Base-by-base conservation (phyloP, 2,113 vertebrate species). In the Elanoides forficatus region DNA sequence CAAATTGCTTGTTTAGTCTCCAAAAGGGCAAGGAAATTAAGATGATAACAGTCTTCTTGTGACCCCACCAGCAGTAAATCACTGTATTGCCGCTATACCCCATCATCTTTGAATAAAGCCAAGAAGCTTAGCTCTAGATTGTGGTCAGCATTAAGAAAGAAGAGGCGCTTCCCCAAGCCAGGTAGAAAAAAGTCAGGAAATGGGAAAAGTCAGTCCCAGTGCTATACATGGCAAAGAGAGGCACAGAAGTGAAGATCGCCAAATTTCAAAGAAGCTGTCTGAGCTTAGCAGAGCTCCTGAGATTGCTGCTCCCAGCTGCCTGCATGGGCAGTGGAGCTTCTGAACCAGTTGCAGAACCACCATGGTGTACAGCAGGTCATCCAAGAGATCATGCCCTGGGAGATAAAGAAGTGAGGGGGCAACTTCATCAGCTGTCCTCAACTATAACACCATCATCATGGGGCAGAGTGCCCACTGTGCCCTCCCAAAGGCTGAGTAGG, bases 371-470 rank as follows among this genome's bases (percentile, higher is more conserved):
- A 56, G 43, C 8, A 83, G 48, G 53, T 38, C 42, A 38, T 29
- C 11, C 4, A 5, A 65, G 65, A 73, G 32, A 72, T 73, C 62
- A 20, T 59, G 43, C 4, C 50, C 85, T 43, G 30, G 11, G 34
- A 84, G 40, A 60, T 20, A 81, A 55, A 80, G 59, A 56, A 62
- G 10, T 25, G 19, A 67, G 75, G 7, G 29, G 58, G 7, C 29
- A 71, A 34, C 22, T 26, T 86, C 29, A 30, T 90, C 42, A 67
- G 21, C 19, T 91, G 65, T 48, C 26, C 29, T 10, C 45, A 74
- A 0, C 18, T 36, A 13, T 23, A 30, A 56, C 32, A 47, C 6
- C 0, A 0, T 56, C 63, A 68, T 40, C 53, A 38, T 0, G 0
- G 47, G 32, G n/a, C 67, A 93, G 52, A 63, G n/a, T 15, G 10